A percentile compares a stretch with the other conserved stretches of the same genome.
These are phyloP conservation scores for Drosophila tristis DNA, from an alignment of 1,140 invertebrate genomes.

Conservation along the genomic window DNA sequence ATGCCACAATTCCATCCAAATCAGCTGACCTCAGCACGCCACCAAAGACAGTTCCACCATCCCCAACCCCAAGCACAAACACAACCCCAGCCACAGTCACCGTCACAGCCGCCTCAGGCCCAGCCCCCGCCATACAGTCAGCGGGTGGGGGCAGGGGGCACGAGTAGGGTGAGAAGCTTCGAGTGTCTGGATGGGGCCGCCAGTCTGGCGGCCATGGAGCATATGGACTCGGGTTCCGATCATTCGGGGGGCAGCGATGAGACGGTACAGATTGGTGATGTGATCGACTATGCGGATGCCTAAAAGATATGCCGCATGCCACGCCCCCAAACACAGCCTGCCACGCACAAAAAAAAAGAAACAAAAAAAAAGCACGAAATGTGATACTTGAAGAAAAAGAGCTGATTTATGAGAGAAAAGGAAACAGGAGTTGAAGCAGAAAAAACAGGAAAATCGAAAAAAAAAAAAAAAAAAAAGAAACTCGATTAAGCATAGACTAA, in stretches of 20 bases:
- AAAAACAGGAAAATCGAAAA: too few relatives aligned
- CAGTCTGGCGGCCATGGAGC: conserved; percentile 71
- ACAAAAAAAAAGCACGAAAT: conserved; percentile 1
- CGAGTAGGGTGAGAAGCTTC: conserved; percentile 42
- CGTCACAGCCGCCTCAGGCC: conserved; percentile 6
- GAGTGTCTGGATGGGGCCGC: conserved; percentile 59
- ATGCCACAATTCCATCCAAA: conserved; percentile 68
- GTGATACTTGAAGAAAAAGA: too few relatives aligned
- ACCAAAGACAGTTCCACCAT: conserved; percentile 54
- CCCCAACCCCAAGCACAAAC: not conserved
- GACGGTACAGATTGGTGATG: conserved; percentile 81
- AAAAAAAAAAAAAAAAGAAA: too few relatives aligned
- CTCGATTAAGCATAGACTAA: too few relatives aligned
- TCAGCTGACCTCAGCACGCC: conserved; percentile 53
- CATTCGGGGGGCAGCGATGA: conserved; percentile 83
- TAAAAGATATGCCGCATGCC: conserved; percentile 32
- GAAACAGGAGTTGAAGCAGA: too few relatives aligned
- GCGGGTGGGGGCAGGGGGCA: not conserved
- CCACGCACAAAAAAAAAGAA: conserved; percentile 17
- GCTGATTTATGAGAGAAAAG: too few relatives aligned
- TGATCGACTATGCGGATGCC: conserved; percentile 81
- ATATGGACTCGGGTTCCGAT: conserved; percentile 77
- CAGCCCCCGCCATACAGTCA: conserved; percentile 21
- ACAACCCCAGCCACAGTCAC: not conserved
- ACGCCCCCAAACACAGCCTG: conserved; percentile 19